Evolutionary conservation across 1,140 invertebrate species (phyloP).

Genomic region (Lordiphosa stackelbergi): DNA sequence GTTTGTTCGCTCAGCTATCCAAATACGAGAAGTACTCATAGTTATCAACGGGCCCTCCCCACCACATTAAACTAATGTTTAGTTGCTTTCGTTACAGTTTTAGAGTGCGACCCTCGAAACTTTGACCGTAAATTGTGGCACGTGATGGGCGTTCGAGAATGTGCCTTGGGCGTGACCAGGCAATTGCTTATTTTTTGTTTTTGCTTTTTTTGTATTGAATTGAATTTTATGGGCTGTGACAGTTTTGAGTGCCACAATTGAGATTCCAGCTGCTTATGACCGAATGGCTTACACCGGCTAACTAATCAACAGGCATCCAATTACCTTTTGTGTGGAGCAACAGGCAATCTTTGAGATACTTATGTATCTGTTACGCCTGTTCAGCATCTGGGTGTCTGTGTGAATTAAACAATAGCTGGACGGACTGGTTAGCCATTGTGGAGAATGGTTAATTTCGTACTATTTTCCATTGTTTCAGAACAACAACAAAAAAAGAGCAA

Average conservation of each 20-base stretch:
- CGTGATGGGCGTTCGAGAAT: conserved; percentile 54
- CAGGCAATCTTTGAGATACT: conserved; percentile 19
- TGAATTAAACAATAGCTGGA: too few species aligned
- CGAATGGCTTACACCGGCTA: conserved; percentile 1
- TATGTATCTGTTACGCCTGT: background rate
- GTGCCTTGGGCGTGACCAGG: conserved; percentile 43
- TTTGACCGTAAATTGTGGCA: conserved; percentile 72
- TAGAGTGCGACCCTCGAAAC: conserved; percentile 68
- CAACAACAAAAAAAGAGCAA: too few species aligned
- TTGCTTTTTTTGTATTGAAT: conserved; percentile 42
- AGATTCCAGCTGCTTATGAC: conserved; percentile 1
- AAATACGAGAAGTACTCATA: conserved; percentile 56
- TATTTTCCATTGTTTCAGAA: too few species aligned
- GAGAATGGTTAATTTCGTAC: too few species aligned
- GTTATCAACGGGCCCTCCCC: conserved; percentile 50
- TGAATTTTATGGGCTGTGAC: conserved; percentile 71
- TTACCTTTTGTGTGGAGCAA: conserved; percentile 17
- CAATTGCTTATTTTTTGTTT: conserved; percentile 52
- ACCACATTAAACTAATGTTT: conserved; percentile 70
- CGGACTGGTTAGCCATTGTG: too few species aligned
- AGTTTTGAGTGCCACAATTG: conserved; percentile 49
- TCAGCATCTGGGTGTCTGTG: background rate
- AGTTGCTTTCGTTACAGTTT: conserved; percentile 70
- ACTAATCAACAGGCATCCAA: conserved; percentile 7
- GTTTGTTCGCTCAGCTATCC: conserved; percentile 51